Base-by-base conservation (phyloP, 2,888 invertebrate genomes). In the Troides aeacus region DNA sequence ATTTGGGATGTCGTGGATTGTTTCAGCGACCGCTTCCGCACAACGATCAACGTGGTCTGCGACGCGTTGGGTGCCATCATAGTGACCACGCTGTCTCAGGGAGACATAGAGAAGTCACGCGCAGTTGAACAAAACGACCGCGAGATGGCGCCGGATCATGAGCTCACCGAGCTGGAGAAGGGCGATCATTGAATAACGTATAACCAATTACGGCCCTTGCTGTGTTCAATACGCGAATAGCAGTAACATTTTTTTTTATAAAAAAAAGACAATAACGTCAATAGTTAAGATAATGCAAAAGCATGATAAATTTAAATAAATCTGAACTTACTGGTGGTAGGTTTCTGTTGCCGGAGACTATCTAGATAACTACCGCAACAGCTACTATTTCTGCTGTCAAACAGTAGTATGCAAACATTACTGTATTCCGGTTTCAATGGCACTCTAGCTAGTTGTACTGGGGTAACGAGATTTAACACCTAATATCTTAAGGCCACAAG, bases 51-150 rank as follows among this genome's bases (percentile, higher is more conserved):
- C 88, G 99, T 99, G 50, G 95, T 98, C 87, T 99, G 99, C 78
- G 99, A 99, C 86, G 97, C 98, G 17, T 90, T 99, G 71, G 99
- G 99, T 59, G 98, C 99, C 61, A 97, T 97, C 70, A 95, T 99
- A 67, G 98, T 99, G 46, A 95, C 97, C 79, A 95, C 97, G 76
- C 93, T 98, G 74, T 97, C 97, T 71, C 94, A 95, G 81, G 94
- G 94, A 17, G 97, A 98, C 81, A 92, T 88, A 64, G 92, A 89
- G 61, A 89, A 88, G 75, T 82, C 80, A 75, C 81, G 81, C 90
- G 86, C 69, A 76, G 81, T 80, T 53, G 77, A 63, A 89, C 87
- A 79, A 46, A 93, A 83, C 89, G 92, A 91, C 23, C 81, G 83
- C 76, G 89, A 91, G 46, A 79, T 80, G 50, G 93, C 93, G n/a